Evolutionary conservation across 2,888 invertebrate genomes (phyloP).

Genomic region (Papilio demoleus): DNA sequence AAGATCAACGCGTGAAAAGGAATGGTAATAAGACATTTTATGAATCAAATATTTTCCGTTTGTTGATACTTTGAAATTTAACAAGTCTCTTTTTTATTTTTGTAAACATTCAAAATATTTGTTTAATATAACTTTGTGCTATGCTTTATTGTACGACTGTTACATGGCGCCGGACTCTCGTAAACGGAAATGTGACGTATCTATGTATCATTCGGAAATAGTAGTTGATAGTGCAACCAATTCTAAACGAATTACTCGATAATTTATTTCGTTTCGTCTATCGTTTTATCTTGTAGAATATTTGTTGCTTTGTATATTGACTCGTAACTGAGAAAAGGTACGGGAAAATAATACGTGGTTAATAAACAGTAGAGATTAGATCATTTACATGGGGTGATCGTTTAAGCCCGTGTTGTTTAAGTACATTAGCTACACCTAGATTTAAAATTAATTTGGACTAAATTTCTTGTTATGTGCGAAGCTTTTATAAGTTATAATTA

Average conservation of each 20-base stretch:
- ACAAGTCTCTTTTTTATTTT: slow-evolving; percentile 2
- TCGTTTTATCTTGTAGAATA: slow-evolving; percentile 1
- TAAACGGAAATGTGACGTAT: slow-evolving; percentile 53
- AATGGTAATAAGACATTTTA: slow-evolving; percentile 31
- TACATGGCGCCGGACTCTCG: slow-evolving; percentile 54
- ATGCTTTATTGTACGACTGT: slow-evolving; percentile 70
- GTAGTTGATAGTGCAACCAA: slow-evolving; percentile 37
- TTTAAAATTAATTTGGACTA: too few relatives aligned
- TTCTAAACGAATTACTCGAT: slow-evolving; percentile 34
- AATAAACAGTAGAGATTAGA: not conserved
- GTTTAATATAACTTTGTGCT: slow-evolving; percentile 65
- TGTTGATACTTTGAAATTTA: slow-evolving; percentile 28
- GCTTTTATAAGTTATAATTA: not conserved
- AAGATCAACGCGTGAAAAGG: slow-evolving; percentile 31
- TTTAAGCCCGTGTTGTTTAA: too few relatives aligned
- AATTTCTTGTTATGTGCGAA: not conserved
- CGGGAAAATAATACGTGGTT: not conserved
- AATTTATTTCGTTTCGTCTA: slow-evolving; percentile 18
- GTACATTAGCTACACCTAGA: too few relatives aligned
- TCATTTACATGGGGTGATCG: too few relatives aligned
- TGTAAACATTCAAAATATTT: slow-evolving; percentile 41
- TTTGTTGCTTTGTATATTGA: not conserved
- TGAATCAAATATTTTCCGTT: slow-evolving; percentile 31
- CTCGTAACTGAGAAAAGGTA: not conserved
- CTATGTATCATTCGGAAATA: slow-evolving; percentile 43